These are phyloP conservation scores for Drosophila mulleri DNA, from an alignment of 2,888 invertebrate species.

Conservation along the genomic window DNA sequence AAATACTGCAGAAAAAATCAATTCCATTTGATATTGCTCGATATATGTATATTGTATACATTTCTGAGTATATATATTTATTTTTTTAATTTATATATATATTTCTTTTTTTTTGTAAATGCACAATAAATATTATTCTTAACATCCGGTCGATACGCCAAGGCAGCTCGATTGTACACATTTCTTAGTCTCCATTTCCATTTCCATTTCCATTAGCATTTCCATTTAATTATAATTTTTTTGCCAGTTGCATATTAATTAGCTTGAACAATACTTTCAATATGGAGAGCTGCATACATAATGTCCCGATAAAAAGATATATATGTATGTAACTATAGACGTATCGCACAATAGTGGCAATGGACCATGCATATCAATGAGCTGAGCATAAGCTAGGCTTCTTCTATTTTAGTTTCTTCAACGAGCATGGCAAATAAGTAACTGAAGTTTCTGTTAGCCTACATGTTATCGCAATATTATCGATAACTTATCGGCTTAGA, in stretches of 20 bases:
- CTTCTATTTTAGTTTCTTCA: conserved; percentile 4
- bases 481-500: too few relatives aligned
- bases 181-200: conserved; percentile 48
- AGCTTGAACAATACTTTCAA: conserved; percentile 51
- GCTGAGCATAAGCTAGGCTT: conserved; percentile 19
- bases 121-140: conserved; percentile 14
- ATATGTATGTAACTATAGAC: conserved; percentile 38
- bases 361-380: conserved; percentile 46
- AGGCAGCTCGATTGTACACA: conserved; percentile 13
- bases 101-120: not conserved
- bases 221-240: conserved; percentile 64
- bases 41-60: not conserved
- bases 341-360: conserved; percentile 31
- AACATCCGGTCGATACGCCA: conserved; percentile 26
- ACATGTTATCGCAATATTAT: too few relatives aligned
- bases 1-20: not conserved
- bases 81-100: not conserved
- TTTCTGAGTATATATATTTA: not conserved
- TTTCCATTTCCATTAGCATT: conserved; percentile 38
- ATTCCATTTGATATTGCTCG: not conserved
- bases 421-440: not conserved
- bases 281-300: conserved; percentile 56
- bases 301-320: conserved; percentile 21
- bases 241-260: conserved; percentile 71
- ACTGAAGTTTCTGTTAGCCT: too few relatives aligned